A percentile compares a stretch with the other conserved stretches of the same genome.
phyloP scores from a whole-genome alignment of 2,797 vertebrate genomes.

The Atherinosoma microstoma region DNA sequence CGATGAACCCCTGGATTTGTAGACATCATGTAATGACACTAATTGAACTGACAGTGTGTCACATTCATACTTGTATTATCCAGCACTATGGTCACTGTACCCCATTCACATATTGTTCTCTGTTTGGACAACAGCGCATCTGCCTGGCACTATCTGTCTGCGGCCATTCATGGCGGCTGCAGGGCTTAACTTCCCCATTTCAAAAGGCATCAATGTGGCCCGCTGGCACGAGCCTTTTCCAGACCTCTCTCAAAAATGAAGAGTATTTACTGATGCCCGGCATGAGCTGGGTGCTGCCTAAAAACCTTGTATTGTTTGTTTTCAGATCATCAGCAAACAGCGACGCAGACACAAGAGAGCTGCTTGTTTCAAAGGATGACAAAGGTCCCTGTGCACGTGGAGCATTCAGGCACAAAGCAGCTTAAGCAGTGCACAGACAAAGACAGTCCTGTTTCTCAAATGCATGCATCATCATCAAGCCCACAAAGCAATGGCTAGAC shows the following conservation, averaged over 20 bases:
- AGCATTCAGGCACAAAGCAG: conserved; percentile 68
- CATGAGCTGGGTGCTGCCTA: conserved; percentile 49
- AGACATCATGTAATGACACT: conserved; percentile 49
- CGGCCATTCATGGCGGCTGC: conserved; percentile 62
- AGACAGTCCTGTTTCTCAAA: conserved; percentile 61
- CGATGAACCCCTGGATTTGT: conserved; percentile 36
- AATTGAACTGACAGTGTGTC: conserved; percentile 56
- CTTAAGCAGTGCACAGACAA: conserved; percentile 63
- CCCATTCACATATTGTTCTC: conserved; percentile 72
- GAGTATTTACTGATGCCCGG: conserved; percentile 65
- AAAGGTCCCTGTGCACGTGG: conserved; percentile 70
- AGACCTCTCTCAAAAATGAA: conserved; percentile 70
- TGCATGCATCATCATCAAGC: conserved; percentile 60
- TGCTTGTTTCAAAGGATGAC: conserved; percentile 73
- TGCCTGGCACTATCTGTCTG: conserved; percentile 64
- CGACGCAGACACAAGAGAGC: conserved; percentile 61
- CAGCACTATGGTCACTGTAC: conserved; percentile 61
- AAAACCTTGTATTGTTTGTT: conserved; percentile 79
- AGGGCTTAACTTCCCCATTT: conserved; percentile 72
- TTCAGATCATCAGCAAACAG: conserved; percentile 82
- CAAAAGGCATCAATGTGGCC: conserved; percentile 71
- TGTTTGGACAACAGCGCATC: conserved; percentile 63
- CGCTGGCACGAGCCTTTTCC: conserved; percentile 58
- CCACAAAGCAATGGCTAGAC: conserved; percentile 60
- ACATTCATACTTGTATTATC: conserved; percentile 68